Conservation (phyloP, 2,113 vertebrate genomes). For the Telmatochromis sp. region DNA sequence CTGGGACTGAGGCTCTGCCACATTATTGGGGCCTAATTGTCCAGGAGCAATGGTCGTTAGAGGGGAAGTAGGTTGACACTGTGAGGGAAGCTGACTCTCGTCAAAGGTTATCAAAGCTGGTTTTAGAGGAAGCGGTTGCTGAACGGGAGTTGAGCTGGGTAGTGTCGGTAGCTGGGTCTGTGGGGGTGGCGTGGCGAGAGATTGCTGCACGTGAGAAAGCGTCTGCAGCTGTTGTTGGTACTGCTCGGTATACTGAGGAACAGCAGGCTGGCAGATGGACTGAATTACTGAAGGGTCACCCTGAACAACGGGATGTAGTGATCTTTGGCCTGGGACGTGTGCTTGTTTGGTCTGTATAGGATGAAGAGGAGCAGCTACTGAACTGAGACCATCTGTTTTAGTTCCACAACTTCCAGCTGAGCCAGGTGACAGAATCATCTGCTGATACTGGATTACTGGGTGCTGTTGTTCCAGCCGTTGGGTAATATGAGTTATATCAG, state of each 20-base stretch:
- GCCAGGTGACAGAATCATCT: slow-evolving; percentile 44
- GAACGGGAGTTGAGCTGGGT: slow-evolving; percentile 16
- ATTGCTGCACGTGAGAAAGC: slow-evolving; percentile 44
- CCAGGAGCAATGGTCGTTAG: slow-evolving; percentile 15
- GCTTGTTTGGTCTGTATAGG: slow-evolving; percentile 36
- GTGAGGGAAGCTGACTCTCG: slow-evolving; percentile 30
- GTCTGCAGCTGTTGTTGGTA: slow-evolving; percentile 57
- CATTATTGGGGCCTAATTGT: slow-evolving; percentile 15
- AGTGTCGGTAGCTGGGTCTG: slow-evolving; percentile 40
- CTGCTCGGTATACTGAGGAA: slow-evolving; percentile 34
- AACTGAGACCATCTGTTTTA: slow-evolving; percentile 4
- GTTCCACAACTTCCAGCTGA: slow-evolving; percentile 13
- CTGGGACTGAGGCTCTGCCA: slow-evolving; percentile 36
- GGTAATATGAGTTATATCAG: slow-evolving; percentile 40
- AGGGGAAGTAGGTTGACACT: slow-evolving; percentile 31
- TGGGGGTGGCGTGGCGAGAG: not conserved
- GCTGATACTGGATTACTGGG: slow-evolving; percentile 52
- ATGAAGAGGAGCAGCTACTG: slow-evolving; percentile 16
- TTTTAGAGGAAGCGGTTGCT: slow-evolving; percentile 13
- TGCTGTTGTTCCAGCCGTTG: slow-evolving; percentile 50
- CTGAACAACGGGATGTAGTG: slow-evolving; percentile 15
- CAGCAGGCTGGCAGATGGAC: slow-evolving; percentile 15
- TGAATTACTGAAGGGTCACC: slow-evolving; percentile 39
- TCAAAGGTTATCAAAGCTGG: slow-evolving; percentile 36
- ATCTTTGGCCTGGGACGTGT: slow-evolving; percentile 30